Conservation (phyloP, 2,888 invertebrate genomes). For the Mythimna vitellina region DNA sequence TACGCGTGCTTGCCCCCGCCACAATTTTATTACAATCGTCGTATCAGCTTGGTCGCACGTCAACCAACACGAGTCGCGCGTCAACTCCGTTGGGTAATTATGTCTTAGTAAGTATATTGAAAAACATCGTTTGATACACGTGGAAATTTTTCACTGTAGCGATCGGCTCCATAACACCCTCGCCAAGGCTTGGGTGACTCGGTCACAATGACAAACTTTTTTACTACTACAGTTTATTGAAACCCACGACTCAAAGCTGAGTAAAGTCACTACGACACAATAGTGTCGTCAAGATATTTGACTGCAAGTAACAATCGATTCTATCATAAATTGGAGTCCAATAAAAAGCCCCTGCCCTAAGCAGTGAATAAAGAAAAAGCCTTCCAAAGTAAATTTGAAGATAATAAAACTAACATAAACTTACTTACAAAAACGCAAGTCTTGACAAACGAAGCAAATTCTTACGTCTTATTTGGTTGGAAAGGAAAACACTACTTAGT, state of each 20-base stretch:
- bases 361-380: slow-evolving; percentile 38
- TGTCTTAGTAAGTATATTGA: too few species aligned
- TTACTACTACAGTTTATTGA: too few species aligned
- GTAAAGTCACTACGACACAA: neutral
- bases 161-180: too few species aligned
- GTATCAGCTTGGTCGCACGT: too few species aligned
- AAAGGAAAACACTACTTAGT: slow-evolving; percentile 29
- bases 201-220: too few species aligned
- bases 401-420: slow-evolving; percentile 54
- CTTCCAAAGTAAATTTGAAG: slow-evolving; percentile 37
- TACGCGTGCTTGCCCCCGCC: too few species aligned
- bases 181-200: too few species aligned
- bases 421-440: slow-evolving; percentile 40
- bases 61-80: too few species aligned
- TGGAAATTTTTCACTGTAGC: too few species aligned
- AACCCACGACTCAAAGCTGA: neutral
- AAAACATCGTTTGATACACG: too few species aligned
- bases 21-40: too few species aligned
- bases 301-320: slow-evolving; percentile 15
- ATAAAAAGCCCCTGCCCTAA: slow-evolving; percentile 30
- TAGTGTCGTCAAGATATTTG: slow-evolving; percentile 8
- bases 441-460: slow-evolving; percentile 46
- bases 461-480: slow-evolving; percentile 40
- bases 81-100: too few species aligned
- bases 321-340: slow-evolving; percentile 16